Evolutionary conservation across 92 coral and sea anemone species (phyloP).

Genomic region (Porites lobata): DNA sequence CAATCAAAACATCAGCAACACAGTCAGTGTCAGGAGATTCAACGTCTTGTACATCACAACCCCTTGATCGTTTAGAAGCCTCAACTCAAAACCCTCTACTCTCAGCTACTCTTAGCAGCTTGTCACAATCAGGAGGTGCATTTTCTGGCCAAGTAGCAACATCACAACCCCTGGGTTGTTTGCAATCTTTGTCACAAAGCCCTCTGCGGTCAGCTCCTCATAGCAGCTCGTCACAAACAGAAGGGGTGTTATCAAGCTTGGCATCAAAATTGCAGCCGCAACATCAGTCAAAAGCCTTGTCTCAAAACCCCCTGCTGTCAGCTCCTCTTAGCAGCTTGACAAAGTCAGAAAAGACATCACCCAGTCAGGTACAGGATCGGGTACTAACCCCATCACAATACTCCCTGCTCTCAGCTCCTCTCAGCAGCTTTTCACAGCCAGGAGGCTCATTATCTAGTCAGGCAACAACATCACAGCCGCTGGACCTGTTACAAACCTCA

Average conservation of each 20-base stretch:
- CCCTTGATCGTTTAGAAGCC: neutral
- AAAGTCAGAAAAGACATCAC: neutral
- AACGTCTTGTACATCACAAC: neutral
- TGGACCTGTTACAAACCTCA: neutral
- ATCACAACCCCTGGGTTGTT: neutral
- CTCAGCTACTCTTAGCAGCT: constrained; percentile 29
- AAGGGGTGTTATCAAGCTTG: neutral
- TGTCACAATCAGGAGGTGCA: constrained; percentile 3
- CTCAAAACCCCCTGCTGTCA: constrained; percentile 6
- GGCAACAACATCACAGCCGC: neutral
- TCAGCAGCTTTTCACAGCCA: constrained; percentile 23
- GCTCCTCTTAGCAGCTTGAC: constrained; percentile 12
- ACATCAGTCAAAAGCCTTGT: neutral
- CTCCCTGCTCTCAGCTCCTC: constrained; percentile 29
- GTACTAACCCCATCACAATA: neutral
- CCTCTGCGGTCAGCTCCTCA: neutral
- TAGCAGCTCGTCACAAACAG: neutral
- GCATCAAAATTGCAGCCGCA: neutral
- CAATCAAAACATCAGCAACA: no score
- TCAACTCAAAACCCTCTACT: constrained; percentile 18
- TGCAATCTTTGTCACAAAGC: neutral
- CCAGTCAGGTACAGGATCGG: neutral
- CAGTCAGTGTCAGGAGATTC: neutral
- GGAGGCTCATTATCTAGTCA: neutral
- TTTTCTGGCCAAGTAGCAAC: neutral